Percentiles rank a stretch among this genome's conserved stretches.
Evolutionary conservation across 2,888 invertebrate genomes (phyloP).

Genomic region (Drosophila stalkeri): DNA sequence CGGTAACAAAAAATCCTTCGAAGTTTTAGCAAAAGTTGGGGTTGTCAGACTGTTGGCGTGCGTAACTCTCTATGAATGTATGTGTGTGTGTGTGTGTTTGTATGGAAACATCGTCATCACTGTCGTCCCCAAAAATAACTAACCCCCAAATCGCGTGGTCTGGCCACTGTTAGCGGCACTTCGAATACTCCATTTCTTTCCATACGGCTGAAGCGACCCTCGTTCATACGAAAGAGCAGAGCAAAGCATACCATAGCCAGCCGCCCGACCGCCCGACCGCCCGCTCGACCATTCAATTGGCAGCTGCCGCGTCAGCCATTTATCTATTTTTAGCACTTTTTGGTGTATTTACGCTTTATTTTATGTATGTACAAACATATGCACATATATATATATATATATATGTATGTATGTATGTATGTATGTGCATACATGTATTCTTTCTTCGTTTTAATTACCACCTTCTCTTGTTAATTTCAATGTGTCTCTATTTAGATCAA

Average conservation of each 20-base stretch:
- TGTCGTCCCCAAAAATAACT: slow-evolving; percentile 74
- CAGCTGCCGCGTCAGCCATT: slow-evolving; percentile 35
- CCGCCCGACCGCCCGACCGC: background rate
- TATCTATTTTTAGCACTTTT: slow-evolving; percentile 69
- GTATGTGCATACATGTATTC: background rate
- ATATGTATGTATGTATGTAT: too few relatives aligned
- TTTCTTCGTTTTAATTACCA: slow-evolving; percentile 40
- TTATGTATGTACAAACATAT: background rate
- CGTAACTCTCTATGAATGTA: background rate
- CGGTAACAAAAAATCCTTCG: slow-evolving; percentile 52
- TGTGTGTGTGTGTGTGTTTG: slow-evolving; percentile 11
- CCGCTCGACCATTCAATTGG: slow-evolving; percentile 32
- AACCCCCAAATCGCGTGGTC: slow-evolving; percentile 57
- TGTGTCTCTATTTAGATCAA: slow-evolving; percentile 24
- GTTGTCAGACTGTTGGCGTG: slow-evolving; percentile 43
- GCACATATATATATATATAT: background rate
- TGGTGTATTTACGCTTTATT: slow-evolving; percentile 25
- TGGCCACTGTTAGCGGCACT: slow-evolving; percentile 22
- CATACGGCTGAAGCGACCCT: slow-evolving; percentile 51
- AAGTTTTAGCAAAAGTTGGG: slow-evolving; percentile 59
- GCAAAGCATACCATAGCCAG: background rate
- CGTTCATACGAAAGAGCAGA: slow-evolving; percentile 38
- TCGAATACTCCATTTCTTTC: slow-evolving; percentile 28
- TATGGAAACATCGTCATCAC: slow-evolving; percentile 42
- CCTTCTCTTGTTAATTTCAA: slow-evolving; percentile 40